Evolutionary conservation across 2,113 vertebrate species (phyloP).

Genomic region (Petrocephalus zakoni): DNA sequence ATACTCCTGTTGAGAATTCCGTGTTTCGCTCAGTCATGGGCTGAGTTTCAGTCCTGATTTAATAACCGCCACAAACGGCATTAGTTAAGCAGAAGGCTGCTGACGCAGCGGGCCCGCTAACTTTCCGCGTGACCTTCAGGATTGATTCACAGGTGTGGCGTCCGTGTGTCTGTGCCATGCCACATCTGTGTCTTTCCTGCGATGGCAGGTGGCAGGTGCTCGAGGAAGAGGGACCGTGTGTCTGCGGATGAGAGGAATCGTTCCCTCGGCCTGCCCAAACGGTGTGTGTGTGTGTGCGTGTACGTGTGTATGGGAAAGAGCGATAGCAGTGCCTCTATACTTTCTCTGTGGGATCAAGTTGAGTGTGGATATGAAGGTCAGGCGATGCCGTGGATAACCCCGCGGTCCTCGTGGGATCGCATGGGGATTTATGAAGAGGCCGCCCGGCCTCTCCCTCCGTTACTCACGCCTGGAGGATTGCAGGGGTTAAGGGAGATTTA

Average conservation of each 20-base stretch:
- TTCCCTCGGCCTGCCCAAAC: neutral
- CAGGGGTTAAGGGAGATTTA: conserved; percentile 15
- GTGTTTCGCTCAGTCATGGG: conserved; percentile 33
- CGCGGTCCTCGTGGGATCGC: neutral
- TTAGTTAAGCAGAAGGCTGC: conserved; percentile 28
- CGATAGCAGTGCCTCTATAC: conserved; percentile 13
- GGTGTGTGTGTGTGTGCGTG: conserved; percentile 12
- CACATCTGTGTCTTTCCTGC: neutral
- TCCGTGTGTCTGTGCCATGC: neutral
- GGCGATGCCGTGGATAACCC: neutral
- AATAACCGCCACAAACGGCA: conserved; percentile 34
- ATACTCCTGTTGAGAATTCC: conserved; percentile 1
- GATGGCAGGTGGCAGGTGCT: neutral
- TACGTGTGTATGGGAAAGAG: conserved; percentile 8
- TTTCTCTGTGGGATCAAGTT: neutral
- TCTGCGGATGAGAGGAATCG: neutral
- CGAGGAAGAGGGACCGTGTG: neutral
- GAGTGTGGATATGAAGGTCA: neutral
- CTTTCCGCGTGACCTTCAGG: conserved; percentile 33
- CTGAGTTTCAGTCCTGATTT: conserved; percentile 25
- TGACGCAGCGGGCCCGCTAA: conserved; percentile 23
- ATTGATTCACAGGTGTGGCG: conserved; percentile 14
- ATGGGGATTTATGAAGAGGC: neutral
- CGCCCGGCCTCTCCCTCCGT: neutral
- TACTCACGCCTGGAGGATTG: neutral